Evolutionary conservation across 2,797 vertebrate species (phyloP).

Genomic region (Gambusia yucatana): DNA sequence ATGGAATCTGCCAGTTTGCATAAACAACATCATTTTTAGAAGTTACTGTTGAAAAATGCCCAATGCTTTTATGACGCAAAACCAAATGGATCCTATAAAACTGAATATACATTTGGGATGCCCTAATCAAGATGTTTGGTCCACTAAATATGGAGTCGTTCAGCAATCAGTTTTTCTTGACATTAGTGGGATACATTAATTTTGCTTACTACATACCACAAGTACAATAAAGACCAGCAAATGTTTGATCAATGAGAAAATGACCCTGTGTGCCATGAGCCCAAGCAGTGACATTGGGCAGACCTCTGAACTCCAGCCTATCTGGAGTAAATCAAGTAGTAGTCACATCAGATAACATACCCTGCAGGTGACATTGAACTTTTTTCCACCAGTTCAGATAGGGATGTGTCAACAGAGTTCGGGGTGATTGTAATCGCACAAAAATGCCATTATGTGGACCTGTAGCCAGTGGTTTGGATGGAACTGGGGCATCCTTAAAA

Average conservation of each 20-base stretch:
- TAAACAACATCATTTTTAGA: slow-evolving; percentile 10
- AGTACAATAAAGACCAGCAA: not conserved
- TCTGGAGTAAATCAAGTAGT: not conserved
- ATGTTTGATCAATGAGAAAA: not conserved
- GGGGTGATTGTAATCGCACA: not conserved
- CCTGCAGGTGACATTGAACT: not conserved
- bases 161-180: no score
- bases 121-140: not conserved
- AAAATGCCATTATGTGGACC: not conserved
- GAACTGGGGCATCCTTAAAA: not conserved
- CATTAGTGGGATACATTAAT: not conserved
- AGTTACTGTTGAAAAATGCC: not conserved
- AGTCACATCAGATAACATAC: not conserved
- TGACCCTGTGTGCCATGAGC: not conserved
- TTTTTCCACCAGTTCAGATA: not conserved
- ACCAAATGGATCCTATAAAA: not conserved
- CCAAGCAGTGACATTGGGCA: not conserved
- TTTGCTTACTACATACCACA: not conserved
- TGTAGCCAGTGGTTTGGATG: not conserved
- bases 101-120: not conserved
- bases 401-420: not conserved
- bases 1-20: not conserved
- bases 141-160: no score
- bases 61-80: not conserved
- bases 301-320: not conserved